Evolutionary conservation across 35 echinoderm and acorn worm genomes (phyloP).

Genomic region (Strongylocentrotus purpuratus): DNA sequence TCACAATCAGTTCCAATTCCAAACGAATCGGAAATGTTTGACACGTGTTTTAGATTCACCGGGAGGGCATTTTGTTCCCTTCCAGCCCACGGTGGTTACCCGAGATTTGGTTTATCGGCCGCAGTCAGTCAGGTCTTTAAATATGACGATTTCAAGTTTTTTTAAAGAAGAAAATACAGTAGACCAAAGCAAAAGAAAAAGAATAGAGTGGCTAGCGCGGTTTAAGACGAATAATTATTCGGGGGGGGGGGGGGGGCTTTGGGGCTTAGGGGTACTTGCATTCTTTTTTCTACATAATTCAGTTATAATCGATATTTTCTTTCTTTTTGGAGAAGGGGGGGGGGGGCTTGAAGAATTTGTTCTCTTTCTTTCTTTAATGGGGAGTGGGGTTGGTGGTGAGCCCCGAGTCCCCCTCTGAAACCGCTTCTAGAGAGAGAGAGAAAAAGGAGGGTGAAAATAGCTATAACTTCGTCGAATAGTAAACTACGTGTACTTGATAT

Average conservation of each 20-base stretch:
- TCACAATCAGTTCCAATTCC: slow-evolving; percentile 16
- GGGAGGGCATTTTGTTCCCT: neutral
- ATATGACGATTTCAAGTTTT: neutral
- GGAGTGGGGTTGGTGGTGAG: too few relatives aligned
- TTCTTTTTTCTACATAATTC: too few relatives aligned
- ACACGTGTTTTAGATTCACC: slow-evolving; percentile 1
- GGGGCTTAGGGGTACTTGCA: too few relatives aligned
- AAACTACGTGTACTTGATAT: too few relatives aligned
- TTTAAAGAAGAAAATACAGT: neutral
- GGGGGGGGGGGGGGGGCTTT: neutral
- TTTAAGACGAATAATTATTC: neutral
- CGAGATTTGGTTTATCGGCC: neutral
- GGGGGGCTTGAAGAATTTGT: too few relatives aligned
- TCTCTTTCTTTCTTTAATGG: too few relatives aligned
- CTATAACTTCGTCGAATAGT: too few relatives aligned
- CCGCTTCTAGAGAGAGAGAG: too few relatives aligned
- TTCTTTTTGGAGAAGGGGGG: too few relatives aligned
- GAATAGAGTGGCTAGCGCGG: neutral
- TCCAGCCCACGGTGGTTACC: neutral
- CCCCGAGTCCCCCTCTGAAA: too few relatives aligned
- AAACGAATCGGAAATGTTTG: slow-evolving; percentile 11
- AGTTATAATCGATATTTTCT: too few relatives aligned
- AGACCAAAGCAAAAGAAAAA: neutral
- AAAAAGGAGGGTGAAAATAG: too few relatives aligned
- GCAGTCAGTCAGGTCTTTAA: neutral